Evolutionary conservation across 2,113 vertebrate genomes (phyloP).

Genomic region (Isurus oxyrinchus): DNA sequence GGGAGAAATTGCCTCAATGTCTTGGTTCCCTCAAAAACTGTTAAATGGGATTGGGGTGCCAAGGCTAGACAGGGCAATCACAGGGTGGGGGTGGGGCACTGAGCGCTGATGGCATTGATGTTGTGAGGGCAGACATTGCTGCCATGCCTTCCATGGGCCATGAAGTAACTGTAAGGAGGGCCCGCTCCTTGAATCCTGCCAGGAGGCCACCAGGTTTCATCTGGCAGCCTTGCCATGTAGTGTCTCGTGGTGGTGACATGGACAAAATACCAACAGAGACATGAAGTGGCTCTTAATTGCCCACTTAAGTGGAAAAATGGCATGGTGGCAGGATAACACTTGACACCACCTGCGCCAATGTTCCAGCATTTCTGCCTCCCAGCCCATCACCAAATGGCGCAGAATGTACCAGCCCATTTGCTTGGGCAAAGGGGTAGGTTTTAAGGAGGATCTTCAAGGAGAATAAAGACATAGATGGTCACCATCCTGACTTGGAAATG

Average conservation of each 20-base stretch:
- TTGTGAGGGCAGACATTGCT: background rate
- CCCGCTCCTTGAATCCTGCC: background rate
- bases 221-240: background rate
- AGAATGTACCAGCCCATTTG: background rate
- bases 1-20: background rate
- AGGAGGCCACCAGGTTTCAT: background rate
- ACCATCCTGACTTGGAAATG: too few relatives aligned
- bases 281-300: background rate
- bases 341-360: too few relatives aligned
- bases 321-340: too few relatives aligned
- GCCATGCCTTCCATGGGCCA: too few relatives aligned
- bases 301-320: too few relatives aligned
- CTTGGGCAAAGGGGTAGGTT: background rate
- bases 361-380: too few relatives aligned
- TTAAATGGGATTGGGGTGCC: background rate
- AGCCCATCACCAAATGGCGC: too few relatives aligned
- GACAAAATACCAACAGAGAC: too few relatives aligned
- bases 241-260: too few relatives aligned
- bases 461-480: background rate
- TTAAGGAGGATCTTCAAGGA: background rate
- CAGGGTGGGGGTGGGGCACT: too few relatives aligned
- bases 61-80: background rate
- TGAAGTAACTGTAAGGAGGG: background rate
- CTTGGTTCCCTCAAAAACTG: background rate
- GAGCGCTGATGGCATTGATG: background rate